phyloP scores from a whole-genome alignment of 1,140 invertebrate species.

The Globodera ellingtonae region DNA sequence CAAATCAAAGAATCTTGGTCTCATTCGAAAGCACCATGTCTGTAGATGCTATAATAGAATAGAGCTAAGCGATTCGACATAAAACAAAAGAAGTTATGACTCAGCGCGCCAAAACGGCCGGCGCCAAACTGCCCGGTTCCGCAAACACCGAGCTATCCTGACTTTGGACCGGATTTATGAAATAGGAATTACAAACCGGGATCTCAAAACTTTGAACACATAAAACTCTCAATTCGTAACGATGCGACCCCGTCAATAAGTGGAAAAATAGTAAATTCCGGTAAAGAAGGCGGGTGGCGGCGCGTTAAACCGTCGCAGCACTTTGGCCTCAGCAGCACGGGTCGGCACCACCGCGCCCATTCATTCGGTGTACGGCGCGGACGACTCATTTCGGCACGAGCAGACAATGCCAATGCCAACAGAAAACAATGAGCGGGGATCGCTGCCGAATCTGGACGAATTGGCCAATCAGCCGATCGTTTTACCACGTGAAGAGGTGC shows the following conservation, averaged over 20 bases:
- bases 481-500: conserved; percentile 77
- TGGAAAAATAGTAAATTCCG: neutral
- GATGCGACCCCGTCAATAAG: too few species aligned
- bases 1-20: too few species aligned
- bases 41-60: too few species aligned
- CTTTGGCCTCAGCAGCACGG: conserved; percentile 47
- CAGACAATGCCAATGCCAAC: conserved; percentile 2
- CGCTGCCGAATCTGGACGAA: conserved; percentile 85
- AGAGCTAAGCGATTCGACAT: too few species aligned
- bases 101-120: too few species aligned
- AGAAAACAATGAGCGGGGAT: conserved; percentile 64
- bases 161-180: too few species aligned
- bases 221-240: neutral
- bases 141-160: too few species aligned
- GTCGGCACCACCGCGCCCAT: conserved; percentile 14
- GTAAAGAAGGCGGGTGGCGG: neutral
- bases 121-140: too few species aligned
- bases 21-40: too few species aligned
- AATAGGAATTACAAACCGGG: neutral
- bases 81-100: too few species aligned
- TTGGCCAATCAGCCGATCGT: conserved; percentile 71
- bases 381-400: conserved; percentile 7
- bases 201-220: neutral
- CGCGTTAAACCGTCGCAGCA: conserved; percentile 58
- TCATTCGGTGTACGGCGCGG: conserved; percentile 27